Evolutionary conservation across 2,113 vertebrate genomes (phyloP).

Genomic region (Sceloporus tristichus): DNA sequence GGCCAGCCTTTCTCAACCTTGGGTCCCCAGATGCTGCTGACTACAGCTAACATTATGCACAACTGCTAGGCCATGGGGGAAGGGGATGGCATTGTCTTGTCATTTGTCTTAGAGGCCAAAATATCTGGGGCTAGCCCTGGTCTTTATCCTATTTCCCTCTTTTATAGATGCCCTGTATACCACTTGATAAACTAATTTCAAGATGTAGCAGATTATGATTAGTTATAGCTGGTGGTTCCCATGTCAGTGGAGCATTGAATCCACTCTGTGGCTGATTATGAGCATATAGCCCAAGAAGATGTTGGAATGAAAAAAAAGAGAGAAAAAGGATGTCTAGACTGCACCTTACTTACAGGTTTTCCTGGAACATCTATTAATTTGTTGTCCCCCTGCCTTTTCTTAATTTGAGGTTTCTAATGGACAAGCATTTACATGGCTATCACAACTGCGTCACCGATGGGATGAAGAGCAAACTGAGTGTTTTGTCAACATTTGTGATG

Average conservation of each 20-base stretch:
- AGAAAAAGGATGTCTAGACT: neutral
- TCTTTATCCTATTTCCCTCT: neutral
- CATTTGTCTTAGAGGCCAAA: neutral
- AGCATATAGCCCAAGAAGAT: neutral
- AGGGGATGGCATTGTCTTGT: neutral
- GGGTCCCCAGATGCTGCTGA: no score
- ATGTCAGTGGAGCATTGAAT: no score
- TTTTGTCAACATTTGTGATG: conserved; percentile 86
- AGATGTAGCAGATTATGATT: neutral
- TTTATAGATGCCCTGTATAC: neutral
- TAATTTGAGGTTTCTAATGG: conserved; percentile 78
- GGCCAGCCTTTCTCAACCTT: no score
- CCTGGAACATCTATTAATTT: neutral
- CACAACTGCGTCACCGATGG: conserved; percentile 85
- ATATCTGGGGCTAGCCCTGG: neutral
- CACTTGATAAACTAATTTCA: neutral
- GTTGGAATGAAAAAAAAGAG: no score
- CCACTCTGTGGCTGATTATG: neutral
- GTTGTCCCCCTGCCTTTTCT: neutral
- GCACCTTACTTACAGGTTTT: neutral
- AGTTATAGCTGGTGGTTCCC: no score
- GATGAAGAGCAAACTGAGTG: conserved; percentile 80
- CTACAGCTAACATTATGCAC: no score
- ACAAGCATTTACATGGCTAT: conserved; percentile 85
- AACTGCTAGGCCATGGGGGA: no score